Base-by-base conservation (phyloP, 30 jellyfish, hydroid and myxozoan species). In the Turritopsis dohrnii region DNA sequence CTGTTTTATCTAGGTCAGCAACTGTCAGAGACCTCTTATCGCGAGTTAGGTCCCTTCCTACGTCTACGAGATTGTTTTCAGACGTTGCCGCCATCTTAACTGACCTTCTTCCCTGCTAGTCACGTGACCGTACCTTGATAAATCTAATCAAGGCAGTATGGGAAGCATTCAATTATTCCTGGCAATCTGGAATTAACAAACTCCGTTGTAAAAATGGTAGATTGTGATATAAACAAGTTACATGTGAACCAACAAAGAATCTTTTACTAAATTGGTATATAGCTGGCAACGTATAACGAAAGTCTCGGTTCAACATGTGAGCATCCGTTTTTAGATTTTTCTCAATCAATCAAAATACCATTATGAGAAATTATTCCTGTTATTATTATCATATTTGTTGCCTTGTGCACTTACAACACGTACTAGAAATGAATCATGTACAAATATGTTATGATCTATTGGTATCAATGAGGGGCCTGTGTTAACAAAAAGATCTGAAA, bases 11-110 rank as follows among this genome's bases (percentile, higher is more conserved):
- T 16, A 77, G 66, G 85, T 77, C 71, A 18, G 85, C 19, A 25
- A 77, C 29, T 52, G 85, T 77, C 72, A 77, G 66, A 29, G 85
- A 77, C 71, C 85, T 30, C 28, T 77, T 60, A 28, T 77, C 85
- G 18, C 85, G 85, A 18, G 73, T 77, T 77, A 77, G 71, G 7
- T 77, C 73, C 28, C 30, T 29, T 53, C 73, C 73, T 28, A 53
- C 53, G 71, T 77, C 85, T 28, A 77, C 74, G 66, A 77, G 66
- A 82, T 82, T 66, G 84, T 74, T 82, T 66, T 82, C 89, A 72
- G 89, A 71, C 19, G 89, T 82, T 22, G 89, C 80, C 89, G 89
- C 89, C 89, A 82, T 82, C 86, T 82, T 82, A 26, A 82, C 65
- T 29, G 65, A 27, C 82, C 84, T 21, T 65, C 81, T 80, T 65